Conservation (phyloP, 2,797 vertebrate species). For the Graptemys geographica region DNA sequence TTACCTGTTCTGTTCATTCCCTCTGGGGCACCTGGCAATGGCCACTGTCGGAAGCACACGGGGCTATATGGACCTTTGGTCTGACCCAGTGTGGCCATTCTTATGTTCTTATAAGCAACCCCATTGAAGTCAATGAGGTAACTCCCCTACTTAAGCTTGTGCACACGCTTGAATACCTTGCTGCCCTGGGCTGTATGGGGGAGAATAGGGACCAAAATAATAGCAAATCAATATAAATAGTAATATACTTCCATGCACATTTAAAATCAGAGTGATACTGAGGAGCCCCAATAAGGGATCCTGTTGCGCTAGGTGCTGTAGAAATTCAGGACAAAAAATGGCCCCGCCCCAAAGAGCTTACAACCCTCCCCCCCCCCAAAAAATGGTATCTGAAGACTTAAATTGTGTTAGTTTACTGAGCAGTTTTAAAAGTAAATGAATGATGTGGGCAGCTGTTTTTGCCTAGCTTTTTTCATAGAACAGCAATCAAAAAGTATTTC, state of each 20-base stretch:
- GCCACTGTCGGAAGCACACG: no score
- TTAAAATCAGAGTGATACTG: background rate
- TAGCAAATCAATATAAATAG: background rate
- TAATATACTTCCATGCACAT: background rate
- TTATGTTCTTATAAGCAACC: background rate
- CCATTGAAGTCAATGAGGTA: background rate
- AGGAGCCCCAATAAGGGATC: background rate
- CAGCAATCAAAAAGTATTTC: background rate
- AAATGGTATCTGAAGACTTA: background rate
- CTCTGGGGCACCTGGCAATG: no score
- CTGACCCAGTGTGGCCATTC: no score
- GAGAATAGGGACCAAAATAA: background rate
- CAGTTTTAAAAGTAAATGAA: background rate
- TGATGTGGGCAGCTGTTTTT: background rate
- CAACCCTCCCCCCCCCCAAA: background rate
- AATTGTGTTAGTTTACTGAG: fast-evolving
- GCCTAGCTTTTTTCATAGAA: background rate
- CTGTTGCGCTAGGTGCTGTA: background rate
- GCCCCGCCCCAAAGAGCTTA: background rate
- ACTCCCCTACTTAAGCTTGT: background rate
- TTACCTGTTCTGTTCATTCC: no score
- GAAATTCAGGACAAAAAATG: background rate
- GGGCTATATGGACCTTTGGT: no score
- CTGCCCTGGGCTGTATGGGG: background rate
- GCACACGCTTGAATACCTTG: background rate